Percentiles rank a stretch among this genome's conserved stretches.
Evolutionary conservation across 2,888 invertebrate genomes (phyloP).

Genomic region (Bombylius discolor): DNA sequence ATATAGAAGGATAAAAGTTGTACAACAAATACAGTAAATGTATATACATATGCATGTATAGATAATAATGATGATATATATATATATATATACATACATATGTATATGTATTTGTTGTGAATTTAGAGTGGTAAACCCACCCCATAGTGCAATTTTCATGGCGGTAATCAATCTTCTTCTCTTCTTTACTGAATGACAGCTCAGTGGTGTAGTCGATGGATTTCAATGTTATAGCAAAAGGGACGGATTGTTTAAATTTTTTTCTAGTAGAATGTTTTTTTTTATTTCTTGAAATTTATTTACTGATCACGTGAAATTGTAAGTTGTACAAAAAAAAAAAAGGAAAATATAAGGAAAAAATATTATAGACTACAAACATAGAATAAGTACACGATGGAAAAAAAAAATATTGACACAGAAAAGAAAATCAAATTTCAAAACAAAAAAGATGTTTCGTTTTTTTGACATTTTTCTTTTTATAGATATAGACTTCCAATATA

Average conservation of each 20-base stretch:
- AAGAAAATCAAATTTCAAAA: neutral
- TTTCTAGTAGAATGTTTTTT: neutral
- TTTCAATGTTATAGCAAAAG: conserved; percentile 1
- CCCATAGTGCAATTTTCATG: conserved; percentile 32
- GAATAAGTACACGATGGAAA: neutral
- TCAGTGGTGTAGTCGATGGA: conserved; percentile 24
- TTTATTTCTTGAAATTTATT: neutral
- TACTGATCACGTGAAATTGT: neutral
- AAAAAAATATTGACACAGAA: neutral
- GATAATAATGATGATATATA: too few relatives aligned
- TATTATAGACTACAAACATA: neutral
- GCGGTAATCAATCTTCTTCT: conserved; percentile 40
- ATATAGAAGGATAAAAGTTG: neutral
- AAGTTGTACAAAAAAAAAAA: neutral
- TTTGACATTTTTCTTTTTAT: neutral
- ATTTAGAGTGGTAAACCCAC: conserved; percentile 14
- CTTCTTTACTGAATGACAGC: conserved; percentile 36
- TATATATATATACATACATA: conserved; percentile 7
- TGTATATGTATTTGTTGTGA: conserved; percentile 18
- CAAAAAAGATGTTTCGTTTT: neutral
- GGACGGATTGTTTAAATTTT: neutral
- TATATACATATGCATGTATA: too few relatives aligned
- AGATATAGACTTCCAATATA: neutral
- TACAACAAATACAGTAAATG: too few relatives aligned
- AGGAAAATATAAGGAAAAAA: neutral